Percentiles rank a stretch among this genome's conserved stretches.
These are phyloP conservation scores for Eurytoma adleriae DNA, from an alignment of 2,888 invertebrate species.

Conservation along the genomic window DNA sequence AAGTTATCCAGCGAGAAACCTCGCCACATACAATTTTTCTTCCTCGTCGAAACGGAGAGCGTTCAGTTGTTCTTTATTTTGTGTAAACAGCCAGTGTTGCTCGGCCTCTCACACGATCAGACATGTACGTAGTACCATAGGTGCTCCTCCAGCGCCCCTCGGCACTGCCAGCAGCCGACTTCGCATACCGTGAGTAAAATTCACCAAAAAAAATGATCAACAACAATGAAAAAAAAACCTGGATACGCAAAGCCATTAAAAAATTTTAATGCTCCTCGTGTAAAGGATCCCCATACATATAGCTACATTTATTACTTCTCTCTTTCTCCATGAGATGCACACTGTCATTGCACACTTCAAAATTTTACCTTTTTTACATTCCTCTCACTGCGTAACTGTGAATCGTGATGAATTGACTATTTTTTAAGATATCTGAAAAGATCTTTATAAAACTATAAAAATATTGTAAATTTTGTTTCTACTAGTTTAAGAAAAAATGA, in stretches of 20 bases:
- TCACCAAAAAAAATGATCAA: slow-evolving; percentile 63
- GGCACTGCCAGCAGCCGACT: slow-evolving; percentile 70
- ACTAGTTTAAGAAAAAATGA: slow-evolving; percentile 7
- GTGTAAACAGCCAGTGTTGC: slow-evolving; percentile 72
- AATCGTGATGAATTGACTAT: slow-evolving; percentile 33
- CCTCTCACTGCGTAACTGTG: slow-evolving; percentile 45
- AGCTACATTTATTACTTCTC: slow-evolving; percentile 49
- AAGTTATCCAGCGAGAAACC: slow-evolving; percentile 56
- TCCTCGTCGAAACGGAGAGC: slow-evolving; percentile 68
- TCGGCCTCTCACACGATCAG: slow-evolving; percentile 73
- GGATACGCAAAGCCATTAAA: slow-evolving; percentile 56
- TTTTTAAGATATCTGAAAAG: slow-evolving; percentile 9
- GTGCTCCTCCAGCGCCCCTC: slow-evolving; percentile 72
- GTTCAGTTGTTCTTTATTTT: slow-evolving; percentile 76
- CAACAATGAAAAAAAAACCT: slow-evolving; percentile 60
- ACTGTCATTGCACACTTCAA: slow-evolving; percentile 53
- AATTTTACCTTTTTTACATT: slow-evolving; percentile 31
- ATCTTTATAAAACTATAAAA: slow-evolving; percentile 1
- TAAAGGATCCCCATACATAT: slow-evolving; percentile 55
- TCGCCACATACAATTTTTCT: slow-evolving; percentile 49
- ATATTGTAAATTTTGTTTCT: slow-evolving; percentile 31
- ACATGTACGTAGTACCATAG: slow-evolving; percentile 75
- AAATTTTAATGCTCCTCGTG: slow-evolving; percentile 57
- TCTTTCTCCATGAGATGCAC: slow-evolving; percentile 53
- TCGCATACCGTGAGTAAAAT: slow-evolving; percentile 72